Base-by-base conservation (phyloP, 2,113 vertebrate species). In the Cairina moschata region DNA sequence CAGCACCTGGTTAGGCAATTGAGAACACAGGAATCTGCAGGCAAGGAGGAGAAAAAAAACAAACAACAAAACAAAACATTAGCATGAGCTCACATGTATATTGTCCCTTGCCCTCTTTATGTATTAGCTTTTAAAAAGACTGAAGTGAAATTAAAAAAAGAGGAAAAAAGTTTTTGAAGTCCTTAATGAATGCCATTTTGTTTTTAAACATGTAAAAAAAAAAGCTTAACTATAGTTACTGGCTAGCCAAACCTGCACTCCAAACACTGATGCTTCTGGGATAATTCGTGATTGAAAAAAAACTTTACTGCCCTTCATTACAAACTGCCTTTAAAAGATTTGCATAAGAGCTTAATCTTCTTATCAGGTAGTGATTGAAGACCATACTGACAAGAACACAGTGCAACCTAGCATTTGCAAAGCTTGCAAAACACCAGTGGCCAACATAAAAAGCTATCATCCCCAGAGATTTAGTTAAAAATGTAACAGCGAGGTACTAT, bases 21-120 rank as follows among this genome's bases (percentile, higher is more conserved):
- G 99, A 91, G 99, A 99, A 94, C 99, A 99, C 98, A 99, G 99
- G 88, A 99, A 99, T 93, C 99, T 99, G 92, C n/a, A 95, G 91
- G 50, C 86, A 96, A 96, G 2, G 3, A 59, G 6, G 9, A 73
- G 14, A 34, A 3, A 25, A 6, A 48, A 22, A 4, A 40, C 11
- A 40, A 40, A 40, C 12, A 40, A 13, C 36, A 40, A 40, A 40
- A 11, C 38, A 56, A n/a, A 22, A 5, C 31, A 77, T 75, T 73
- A 91, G 75, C 13, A 79, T 16, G 2, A 88, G 36, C 18, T 79
- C 28, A 68, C 6, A 25, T 3, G 2, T 3, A 56, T 23, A 17
- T 13, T 52, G 42, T 46, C 1, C 0, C 31, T 66, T 72, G n/a
- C 71, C 11, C 13, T 8, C 38, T 44, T 56, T 36, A 81, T 1